Base-by-base conservation (phyloP, 2,888 invertebrate genomes). In the Glaucopsyche alexis region DNA sequence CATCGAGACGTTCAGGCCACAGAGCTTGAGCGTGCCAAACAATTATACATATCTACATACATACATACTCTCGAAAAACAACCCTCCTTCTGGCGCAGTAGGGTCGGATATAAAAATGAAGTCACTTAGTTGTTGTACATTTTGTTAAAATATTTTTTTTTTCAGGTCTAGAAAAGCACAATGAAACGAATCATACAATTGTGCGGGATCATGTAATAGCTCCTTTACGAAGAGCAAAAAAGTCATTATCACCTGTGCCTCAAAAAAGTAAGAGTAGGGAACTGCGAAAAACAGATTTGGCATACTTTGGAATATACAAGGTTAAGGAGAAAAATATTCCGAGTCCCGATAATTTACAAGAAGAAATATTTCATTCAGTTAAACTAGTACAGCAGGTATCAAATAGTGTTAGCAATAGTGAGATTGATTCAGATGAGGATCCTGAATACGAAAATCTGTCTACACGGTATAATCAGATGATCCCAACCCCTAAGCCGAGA, bases 221-320 rank as follows among this genome's bases (percentile, higher is more conserved):
- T 66, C 40, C 66, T 7, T 29, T 52, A 71, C 73, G 75, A 16
- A 82, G 83, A 78, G 81, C 79, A 71, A 87, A 81, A 72, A 77
- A 77, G 11, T 77, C 85, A 72, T 83, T 83, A 73, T 85, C 90
- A 13, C 85, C 88, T 8, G 80, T 80, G 38, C 81, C 81, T 74
- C 80, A 77, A 40, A 86, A 83, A 77, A 78, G 85, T 14, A 89
- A 87, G 81, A 85, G 89, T 7, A 87, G 95, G 77, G 92, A 94
- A 83, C 85, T 95, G 64, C 89, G 94, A 75, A 93, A 94, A 66
- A 94, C 94, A 76, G 95, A 95, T 80, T 86, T 95, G 69, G 94
- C 94, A 75, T 95, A 94, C 81, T 95, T 95, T 79, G 95, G 95
- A 45, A 80, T 90, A 19, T 81, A 83, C 70, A 82, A 83, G 60